phyloP scores from a whole-genome alignment of 2,888 invertebrate genomes.

The Hemistola chrysoprasaria region DNA sequence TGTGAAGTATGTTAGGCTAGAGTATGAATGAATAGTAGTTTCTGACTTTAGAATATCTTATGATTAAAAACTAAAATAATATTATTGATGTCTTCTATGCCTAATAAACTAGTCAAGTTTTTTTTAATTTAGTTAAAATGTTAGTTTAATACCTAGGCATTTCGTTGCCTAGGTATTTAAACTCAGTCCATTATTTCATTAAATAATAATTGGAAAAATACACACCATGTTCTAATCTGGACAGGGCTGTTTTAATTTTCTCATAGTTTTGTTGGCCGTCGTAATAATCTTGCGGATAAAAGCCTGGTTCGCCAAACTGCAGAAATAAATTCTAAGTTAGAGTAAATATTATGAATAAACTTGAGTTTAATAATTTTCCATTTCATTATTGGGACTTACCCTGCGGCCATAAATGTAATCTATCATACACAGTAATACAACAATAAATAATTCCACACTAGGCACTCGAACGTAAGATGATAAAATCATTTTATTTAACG shows the following conservation, averaged over 20 bases:
- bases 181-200: no score
- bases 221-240: conserved; percentile 56
- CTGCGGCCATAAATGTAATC: conserved; percentile 43
- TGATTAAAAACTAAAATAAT: no score
- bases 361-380: background rate
- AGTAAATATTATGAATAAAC: conserved; percentile 16
- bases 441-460: conserved; percentile 33
- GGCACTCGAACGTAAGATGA: conserved; percentile 24
- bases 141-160: no score
- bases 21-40: no score
- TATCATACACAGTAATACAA: conserved; percentile 38
- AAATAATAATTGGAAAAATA: no score
- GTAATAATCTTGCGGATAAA: conserved; percentile 47
- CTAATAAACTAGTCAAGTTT: no score
- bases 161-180: no score
- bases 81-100: no score
- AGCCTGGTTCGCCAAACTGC: conserved; percentile 56
- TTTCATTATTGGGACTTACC: conserved; percentile 41
- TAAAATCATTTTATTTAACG: conserved; percentile 39
- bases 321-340: conserved; percentile 6
- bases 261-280: conserved; percentile 27
- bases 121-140: no score
- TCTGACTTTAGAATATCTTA: no score
- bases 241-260: conserved; percentile 24
- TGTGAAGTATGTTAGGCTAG: background rate